A percentile compares a stretch with the other conserved stretches of the same genome.
phyloP scores from a whole-genome alignment of 2,888 invertebrate genomes.

The Maniola hyperantus region DNA sequence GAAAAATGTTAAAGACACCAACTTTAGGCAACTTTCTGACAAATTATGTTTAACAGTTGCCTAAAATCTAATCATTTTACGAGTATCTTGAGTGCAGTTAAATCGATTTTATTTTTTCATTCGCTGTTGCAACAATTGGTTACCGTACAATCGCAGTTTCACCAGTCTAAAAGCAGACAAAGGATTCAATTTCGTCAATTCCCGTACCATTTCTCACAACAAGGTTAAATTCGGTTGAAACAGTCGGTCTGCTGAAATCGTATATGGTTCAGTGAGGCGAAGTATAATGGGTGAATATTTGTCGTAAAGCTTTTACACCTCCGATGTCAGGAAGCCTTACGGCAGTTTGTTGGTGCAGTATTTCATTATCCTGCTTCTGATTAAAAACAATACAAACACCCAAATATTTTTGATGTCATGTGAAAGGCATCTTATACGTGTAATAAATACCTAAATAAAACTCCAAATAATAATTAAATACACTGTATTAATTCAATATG shows the following conservation, averaged over 20 bases:
- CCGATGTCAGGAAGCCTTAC: constrained; percentile 1
- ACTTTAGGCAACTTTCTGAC: too few species aligned
- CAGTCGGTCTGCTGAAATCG: constrained; percentile 20
- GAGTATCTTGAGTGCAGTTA: neutral
- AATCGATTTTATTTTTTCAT: constrained; percentile 4
- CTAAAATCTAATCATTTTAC: neutral
- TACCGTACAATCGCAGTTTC: constrained; percentile 19
- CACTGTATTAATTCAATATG: too few species aligned
- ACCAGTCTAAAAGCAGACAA: constrained; percentile 23
- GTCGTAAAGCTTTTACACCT: constrained; percentile 13
- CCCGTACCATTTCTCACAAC: constrained; percentile 24
- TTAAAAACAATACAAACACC: neutral
- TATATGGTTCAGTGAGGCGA: constrained; percentile 21
- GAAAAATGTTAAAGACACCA: too few species aligned
- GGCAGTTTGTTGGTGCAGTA: constrained; percentile 8
- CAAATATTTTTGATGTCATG: too few species aligned
- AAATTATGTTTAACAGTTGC: too few species aligned
- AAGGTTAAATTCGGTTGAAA: constrained; percentile 22
- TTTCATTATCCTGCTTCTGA: neutral
- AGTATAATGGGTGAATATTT: constrained; percentile 17
- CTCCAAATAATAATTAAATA: too few species aligned
- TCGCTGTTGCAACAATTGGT: constrained; percentile 14
- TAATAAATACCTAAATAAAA: too few species aligned
- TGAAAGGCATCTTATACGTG: too few species aligned
- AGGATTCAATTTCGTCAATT: constrained; percentile 26